Evolutionary conservation across 2,888 invertebrate species (phyloP).

Genomic region (Pocota personata): DNA sequence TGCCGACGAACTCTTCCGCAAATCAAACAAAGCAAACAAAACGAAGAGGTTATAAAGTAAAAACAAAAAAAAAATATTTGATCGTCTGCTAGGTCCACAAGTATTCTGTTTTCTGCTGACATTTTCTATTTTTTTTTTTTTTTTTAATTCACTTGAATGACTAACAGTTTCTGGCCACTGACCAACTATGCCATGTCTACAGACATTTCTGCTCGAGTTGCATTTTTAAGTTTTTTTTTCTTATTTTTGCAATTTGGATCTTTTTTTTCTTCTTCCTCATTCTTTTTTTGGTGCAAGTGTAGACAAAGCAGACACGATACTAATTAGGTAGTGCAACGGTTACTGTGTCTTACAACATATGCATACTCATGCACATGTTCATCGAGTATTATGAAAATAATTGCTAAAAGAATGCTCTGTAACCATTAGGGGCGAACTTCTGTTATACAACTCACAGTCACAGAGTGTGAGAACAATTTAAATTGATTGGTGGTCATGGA

Average conservation of each 20-base stretch:
- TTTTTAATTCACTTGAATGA: constrained; percentile 29
- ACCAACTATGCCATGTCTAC: constrained; percentile 39
- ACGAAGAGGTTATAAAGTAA: background rate
- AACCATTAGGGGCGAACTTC: background rate
- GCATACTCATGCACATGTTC: constrained; percentile 29
- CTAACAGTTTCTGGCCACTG: constrained; percentile 58
- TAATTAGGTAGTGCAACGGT: constrained; percentile 58
- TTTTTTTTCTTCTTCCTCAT: background rate
- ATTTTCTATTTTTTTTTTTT: constrained; percentile 26
- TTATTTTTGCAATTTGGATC: constrained; percentile 6
- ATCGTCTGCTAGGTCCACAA: constrained; percentile 26
- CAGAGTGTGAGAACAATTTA: constrained; percentile 46
- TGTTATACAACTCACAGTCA: background rate
- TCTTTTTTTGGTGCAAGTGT: background rate
- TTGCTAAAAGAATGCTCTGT: constrained; percentile 51
- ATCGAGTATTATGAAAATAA: constrained; percentile 40
- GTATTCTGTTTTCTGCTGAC: constrained; percentile 32
- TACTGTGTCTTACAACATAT: constrained; percentile 25
- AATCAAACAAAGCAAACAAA: constrained; percentile 2
- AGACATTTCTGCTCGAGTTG: constrained; percentile 18
- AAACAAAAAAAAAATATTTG: constrained; percentile 13
- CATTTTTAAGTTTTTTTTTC: constrained; percentile 16
- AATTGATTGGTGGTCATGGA: constrained; percentile 36
- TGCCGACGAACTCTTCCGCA: constrained; percentile 41
- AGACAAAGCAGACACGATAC: constrained; percentile 22